Percentiles rank a stretch among this genome's conserved stretches.
Evolutionary conservation across 2,888 invertebrate species (phyloP).

Genomic region (Loripinus fragilis): DNA sequence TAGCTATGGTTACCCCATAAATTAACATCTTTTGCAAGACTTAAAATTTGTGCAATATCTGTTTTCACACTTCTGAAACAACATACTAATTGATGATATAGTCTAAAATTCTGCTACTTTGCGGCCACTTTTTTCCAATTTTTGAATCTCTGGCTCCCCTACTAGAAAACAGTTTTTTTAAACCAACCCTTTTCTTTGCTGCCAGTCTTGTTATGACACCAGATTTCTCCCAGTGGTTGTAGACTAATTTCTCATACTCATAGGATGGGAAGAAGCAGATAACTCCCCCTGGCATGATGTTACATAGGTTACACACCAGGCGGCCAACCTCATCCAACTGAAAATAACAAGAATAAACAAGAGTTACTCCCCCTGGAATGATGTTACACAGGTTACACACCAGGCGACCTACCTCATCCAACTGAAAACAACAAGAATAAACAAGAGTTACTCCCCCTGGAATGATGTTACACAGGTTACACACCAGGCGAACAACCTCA

Average conservation of each 20-base stretch:
- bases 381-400: slow-evolving; percentile 90
- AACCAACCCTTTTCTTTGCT: slow-evolving; percentile 88
- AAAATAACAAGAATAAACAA: slow-evolving; percentile 17
- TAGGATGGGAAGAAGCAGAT: slow-evolving; percentile 98
- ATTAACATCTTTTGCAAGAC: too few species aligned
- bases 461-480: slow-evolving; percentile 90
- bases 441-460: slow-evolving; percentile 90
- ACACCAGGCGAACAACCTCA: slow-evolving; percentile 87
- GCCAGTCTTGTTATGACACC: slow-evolving; percentile 88
- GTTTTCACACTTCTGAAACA: too few species aligned
- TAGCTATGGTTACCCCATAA: too few species aligned
- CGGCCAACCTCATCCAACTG: slow-evolving; percentile 87
- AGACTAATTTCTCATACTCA: slow-evolving; percentile 90
- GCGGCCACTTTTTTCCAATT: too few species aligned
- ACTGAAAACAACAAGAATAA: slow-evolving; percentile 49
- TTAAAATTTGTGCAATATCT: too few species aligned
- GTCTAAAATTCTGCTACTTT: too few species aligned
- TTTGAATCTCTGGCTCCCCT: too few species aligned
- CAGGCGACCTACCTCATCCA: slow-evolving; percentile 87
- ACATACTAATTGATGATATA: too few species aligned
- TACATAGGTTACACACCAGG: slow-evolving; percentile 90
- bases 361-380: slow-evolving; percentile 92
- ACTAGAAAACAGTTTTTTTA: too few species aligned
- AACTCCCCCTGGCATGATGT: slow-evolving; percentile 93
- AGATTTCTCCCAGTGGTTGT: slow-evolving; percentile 86